A percentile compares a stretch with the other conserved stretches of the same genome.
phyloP scores from a whole-genome alignment of 2,888 invertebrate genomes.

The Pachliopta kotzebuea region DNA sequence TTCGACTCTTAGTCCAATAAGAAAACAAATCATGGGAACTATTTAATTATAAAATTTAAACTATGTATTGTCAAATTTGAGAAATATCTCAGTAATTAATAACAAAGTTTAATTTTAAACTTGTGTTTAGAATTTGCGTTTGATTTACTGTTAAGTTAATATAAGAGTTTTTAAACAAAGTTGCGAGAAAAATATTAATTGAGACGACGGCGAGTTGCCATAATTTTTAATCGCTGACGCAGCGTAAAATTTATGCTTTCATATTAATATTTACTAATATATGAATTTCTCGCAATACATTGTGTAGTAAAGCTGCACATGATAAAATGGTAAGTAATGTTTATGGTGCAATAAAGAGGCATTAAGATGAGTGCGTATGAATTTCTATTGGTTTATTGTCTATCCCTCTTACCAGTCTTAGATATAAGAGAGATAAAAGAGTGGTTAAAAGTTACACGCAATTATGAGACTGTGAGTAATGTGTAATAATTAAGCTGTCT shows the following conservation, averaged over 20 bases:
- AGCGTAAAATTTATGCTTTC: conserved; percentile 72
- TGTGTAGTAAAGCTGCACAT: conserved; percentile 58
- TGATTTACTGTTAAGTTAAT: too few species aligned
- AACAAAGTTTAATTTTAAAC: too few species aligned
- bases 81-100: too few species aligned
- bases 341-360: conserved; percentile 67
- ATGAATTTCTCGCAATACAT: conserved; percentile 55
- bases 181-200: too few species aligned
- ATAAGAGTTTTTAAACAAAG: too few species aligned
- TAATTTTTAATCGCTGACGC: conserved; percentile 72
- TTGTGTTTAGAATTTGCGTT: too few species aligned
- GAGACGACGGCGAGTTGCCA: not conserved
- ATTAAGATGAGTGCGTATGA: conserved; percentile 54
- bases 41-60: conserved; percentile 39
- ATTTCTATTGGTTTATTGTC: conserved; percentile 45
- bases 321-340: conserved; percentile 70
- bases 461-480: not conserved
- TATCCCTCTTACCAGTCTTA: conserved; percentile 18
- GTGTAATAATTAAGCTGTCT: not conserved
- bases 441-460: not conserved
- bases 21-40: too few species aligned
- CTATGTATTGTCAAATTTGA: conserved; percentile 62
- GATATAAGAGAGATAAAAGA: not conserved
- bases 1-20: too few species aligned
- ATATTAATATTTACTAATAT: conserved; percentile 77